Percentiles rank a stretch among this genome's conserved stretches.
Conservation (phyloP, 2,888 invertebrate genomes). For the Trilocha varians region DNA sequence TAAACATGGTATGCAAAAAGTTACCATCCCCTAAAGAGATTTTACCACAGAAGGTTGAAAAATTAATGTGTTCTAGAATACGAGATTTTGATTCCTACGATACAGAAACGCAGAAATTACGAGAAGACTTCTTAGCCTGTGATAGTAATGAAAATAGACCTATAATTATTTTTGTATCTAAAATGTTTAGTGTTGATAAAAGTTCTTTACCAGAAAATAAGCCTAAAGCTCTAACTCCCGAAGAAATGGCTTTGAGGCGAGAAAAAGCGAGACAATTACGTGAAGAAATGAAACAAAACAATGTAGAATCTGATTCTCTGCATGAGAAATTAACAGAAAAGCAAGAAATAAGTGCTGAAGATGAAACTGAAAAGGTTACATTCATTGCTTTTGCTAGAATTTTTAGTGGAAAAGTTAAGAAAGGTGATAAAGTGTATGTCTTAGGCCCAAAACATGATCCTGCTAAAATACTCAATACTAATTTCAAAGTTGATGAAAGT, state of each 20-base stretch:
- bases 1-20: slow-evolving; percentile 84
- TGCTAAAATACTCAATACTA: slow-evolving; percentile 59
- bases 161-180: slow-evolving; percentile 85
- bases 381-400: slow-evolving; percentile 95
- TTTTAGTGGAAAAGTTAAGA: slow-evolving; percentile 87
- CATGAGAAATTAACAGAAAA: slow-evolving; percentile 28
- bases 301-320: slow-evolving; percentile 20
- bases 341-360: slow-evolving; percentile 46
- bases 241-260: slow-evolving; percentile 80
- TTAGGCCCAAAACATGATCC: slow-evolving; percentile 93
- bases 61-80: slow-evolving; percentile 83
- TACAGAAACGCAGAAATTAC: slow-evolving; percentile 78
- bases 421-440: slow-evolving; percentile 85
- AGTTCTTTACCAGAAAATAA: slow-evolving; percentile 84
- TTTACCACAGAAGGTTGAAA: slow-evolving; percentile 83
- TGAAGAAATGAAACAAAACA: slow-evolving; percentile 66
- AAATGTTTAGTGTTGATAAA: slow-evolving; percentile 91
- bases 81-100: slow-evolving; percentile 79
- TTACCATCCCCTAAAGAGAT: slow-evolving; percentile 89
- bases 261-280: slow-evolving; percentile 79
- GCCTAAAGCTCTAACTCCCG: slow-evolving; percentile 81
- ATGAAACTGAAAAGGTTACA: slow-evolving; percentile 68
- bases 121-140: slow-evolving; percentile 80
- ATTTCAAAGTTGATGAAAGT: slow-evolving; percentile 54
- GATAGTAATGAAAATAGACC: slow-evolving; percentile 76